A percentile compares a stretch with the other conserved stretches of the same genome.
These are phyloP conservation scores for Gonatopus flavifemur DNA, from an alignment of 1,140 invertebrate species.

Conservation along the genomic window DNA sequence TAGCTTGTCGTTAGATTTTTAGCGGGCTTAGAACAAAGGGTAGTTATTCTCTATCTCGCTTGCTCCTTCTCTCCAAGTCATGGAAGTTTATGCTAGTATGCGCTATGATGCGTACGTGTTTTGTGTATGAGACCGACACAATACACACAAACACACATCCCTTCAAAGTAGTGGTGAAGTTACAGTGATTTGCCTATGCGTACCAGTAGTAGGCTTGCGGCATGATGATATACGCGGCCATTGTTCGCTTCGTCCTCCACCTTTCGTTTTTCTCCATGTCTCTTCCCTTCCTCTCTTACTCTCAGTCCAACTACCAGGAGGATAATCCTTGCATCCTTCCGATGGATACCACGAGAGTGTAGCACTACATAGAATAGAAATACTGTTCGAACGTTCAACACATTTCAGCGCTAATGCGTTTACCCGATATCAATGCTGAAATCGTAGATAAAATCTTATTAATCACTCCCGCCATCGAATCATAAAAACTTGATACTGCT, in stretches of 20 bases:
- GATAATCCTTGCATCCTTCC: too few relatives aligned
- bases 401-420: too few relatives aligned
- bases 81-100: neutral
- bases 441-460: too few relatives aligned
- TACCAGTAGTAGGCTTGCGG: constrained; percentile 45
- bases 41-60: neutral
- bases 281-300: constrained; percentile 12
- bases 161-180: constrained; percentile 22
- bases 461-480: too few relatives aligned
- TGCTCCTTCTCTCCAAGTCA: neutral
- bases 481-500: too few relatives aligned
- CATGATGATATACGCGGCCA: constrained; percentile 58
- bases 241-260: constrained; percentile 43
- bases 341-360: too few relatives aligned
- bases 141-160: constrained; percentile 8
- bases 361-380: too few relatives aligned
- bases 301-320: neutral
- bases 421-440: too few relatives aligned
- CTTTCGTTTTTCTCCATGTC: constrained; percentile 30
- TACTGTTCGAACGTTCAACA: too few relatives aligned
- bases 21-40: constrained; percentile 49
- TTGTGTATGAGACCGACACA: constrained; percentile 12
- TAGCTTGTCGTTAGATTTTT: constrained; percentile 41
- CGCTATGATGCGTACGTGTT: constrained; percentile 8
- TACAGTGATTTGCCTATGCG: constrained; percentile 55